phyloP scores from a whole-genome alignment of 2,888 invertebrate genomes.

The Disparrhopalites patrizii region DNA sequence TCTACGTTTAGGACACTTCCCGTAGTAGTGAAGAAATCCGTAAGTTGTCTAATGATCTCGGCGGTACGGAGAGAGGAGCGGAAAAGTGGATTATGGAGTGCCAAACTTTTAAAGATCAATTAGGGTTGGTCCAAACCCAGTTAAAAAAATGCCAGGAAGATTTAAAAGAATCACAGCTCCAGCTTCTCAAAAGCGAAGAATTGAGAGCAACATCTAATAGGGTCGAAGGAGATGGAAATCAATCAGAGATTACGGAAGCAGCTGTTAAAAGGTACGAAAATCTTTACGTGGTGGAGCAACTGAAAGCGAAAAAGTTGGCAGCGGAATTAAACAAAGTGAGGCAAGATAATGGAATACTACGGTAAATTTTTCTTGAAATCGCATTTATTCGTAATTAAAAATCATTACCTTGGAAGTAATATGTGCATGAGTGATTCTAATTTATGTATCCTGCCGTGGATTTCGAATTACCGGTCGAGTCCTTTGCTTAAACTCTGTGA shows the following conservation, averaged over 20 bases:
- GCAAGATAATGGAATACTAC: conserved; percentile 36
- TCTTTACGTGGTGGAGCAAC: conserved; percentile 39
- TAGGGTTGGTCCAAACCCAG: conserved; percentile 36
- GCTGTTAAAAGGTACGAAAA: conserved; percentile 42
- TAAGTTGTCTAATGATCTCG: conserved; percentile 33
- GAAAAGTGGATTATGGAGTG: conserved; percentile 45
- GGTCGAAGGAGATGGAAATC: conserved; percentile 8
- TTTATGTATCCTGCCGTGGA: too few relatives aligned
- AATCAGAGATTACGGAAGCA: conserved; percentile 24
- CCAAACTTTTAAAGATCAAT: conserved; percentile 39
- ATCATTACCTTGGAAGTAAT: not conserved
- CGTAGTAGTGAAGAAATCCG: conserved; percentile 29
- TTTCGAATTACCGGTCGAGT: too few relatives aligned
- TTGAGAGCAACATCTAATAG: conserved; percentile 29
- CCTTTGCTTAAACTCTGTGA: too few relatives aligned
- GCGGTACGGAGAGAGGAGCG: conserved; percentile 41
- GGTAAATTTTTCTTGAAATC: conserved; percentile 23
- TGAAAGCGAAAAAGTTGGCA: conserved; percentile 30
- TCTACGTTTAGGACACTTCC: conserved; percentile 29
- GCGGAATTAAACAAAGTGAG: conserved; percentile 26
- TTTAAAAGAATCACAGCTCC: conserved; percentile 33
- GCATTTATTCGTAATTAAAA: not conserved
- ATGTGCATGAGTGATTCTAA: too few relatives aligned
- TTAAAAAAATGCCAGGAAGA: conserved; percentile 37
- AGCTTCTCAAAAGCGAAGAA: conserved; percentile 31